phyloP scores from a whole-genome alignment of 2,113 vertebrate species.

The Gallinago paraguaiae region DNA sequence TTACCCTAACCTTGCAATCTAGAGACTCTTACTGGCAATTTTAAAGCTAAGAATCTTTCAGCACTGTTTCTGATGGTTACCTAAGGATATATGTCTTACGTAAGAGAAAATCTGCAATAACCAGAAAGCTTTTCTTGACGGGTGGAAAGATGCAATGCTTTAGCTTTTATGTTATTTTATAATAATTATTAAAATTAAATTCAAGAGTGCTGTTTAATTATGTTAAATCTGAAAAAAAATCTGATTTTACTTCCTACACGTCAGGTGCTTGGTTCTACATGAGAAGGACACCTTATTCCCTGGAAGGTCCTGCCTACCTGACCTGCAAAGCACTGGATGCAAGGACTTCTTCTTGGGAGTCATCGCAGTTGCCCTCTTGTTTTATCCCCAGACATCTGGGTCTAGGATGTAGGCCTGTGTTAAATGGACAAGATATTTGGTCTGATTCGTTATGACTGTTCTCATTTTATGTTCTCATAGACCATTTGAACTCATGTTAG shows the following conservation, averaged over 20 bases:
- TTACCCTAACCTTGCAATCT: slow-evolving; percentile 20
- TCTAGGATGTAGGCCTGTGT: background rate
- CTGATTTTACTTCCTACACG: background rate
- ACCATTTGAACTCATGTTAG: background rate
- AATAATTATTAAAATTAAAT: background rate
- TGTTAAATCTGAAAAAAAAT: background rate
- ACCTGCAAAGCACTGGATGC: background rate
- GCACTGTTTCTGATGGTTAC: background rate
- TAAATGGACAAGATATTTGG: background rate
- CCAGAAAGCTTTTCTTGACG: background rate
- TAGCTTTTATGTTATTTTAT: background rate
- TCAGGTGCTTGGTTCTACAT: background rate
- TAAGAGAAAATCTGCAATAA: background rate
- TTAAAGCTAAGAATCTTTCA: background rate
- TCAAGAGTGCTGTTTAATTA: background rate
- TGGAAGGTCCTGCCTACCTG: background rate
- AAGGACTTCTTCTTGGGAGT: background rate
- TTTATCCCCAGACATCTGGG: background rate
- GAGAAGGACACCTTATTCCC: background rate
- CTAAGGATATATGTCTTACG: background rate
- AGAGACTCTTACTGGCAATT: background rate
- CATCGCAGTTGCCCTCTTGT: background rate
- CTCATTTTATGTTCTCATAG: background rate
- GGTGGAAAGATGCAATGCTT: background rate
- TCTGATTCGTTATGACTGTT: background rate